Conservation (phyloP, 2,888 invertebrate genomes). For the Anorthoa munda region DNA sequence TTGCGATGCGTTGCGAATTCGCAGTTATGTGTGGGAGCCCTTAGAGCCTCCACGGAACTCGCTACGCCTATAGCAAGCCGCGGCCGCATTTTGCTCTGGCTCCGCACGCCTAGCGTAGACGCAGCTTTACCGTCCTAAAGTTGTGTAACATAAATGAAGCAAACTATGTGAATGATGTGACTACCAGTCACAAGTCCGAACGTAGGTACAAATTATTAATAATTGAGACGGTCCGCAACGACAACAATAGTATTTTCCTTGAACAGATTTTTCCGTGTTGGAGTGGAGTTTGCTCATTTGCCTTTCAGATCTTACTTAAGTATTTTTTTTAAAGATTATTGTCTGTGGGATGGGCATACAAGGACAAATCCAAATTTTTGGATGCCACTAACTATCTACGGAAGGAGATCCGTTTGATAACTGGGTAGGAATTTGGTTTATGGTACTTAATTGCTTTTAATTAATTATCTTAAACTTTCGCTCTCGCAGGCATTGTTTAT, state of each 20-base stretch:
- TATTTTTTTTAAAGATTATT: neutral
- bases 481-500: slow-evolving; percentile 25
- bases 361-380: neutral
- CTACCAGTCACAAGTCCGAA: neutral
- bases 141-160: neutral
- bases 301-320: too few relatives aligned
- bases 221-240: slow-evolving; percentile 11
- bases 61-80: too few relatives aligned
- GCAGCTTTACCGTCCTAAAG: neutral
- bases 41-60: too few relatives aligned
- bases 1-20: too few relatives aligned
- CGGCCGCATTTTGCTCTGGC: too few relatives aligned
- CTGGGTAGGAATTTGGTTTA: neutral
- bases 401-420: too few relatives aligned
- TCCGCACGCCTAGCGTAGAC: too few relatives aligned
- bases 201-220: slow-evolving; percentile 15
- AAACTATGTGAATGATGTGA: neutral
- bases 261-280: slow-evolving; percentile 4
- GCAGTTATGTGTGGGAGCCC: too few relatives aligned
- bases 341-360: too few relatives aligned
- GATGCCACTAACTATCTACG: too few relatives aligned
- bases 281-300: neutral
- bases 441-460: neutral
- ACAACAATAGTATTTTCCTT: slow-evolving; percentile 24
- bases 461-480: slow-evolving; percentile 10